Evolutionary conservation across 2,888 invertebrate genomes (phyloP).

Genomic region (Euzetes globulus): DNA sequence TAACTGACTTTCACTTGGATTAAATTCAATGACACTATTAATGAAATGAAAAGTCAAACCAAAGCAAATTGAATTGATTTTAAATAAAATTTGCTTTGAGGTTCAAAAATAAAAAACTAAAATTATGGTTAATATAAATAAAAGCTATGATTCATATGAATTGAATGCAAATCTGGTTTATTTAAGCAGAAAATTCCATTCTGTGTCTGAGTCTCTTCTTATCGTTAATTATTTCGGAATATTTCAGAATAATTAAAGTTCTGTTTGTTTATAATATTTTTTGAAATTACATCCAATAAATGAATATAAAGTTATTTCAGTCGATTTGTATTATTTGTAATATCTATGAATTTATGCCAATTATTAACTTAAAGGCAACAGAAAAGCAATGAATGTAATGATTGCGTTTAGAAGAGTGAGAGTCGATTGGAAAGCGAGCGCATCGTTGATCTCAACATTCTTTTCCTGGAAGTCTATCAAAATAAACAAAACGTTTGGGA

Average conservation of each 20-base stretch:
- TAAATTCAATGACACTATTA: no score
- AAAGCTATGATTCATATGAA: slow-evolving; percentile 2
- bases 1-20: no score
- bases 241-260: slow-evolving; percentile 26
- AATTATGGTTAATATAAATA: background rate
- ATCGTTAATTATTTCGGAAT: slow-evolving; percentile 15
- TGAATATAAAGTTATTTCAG: slow-evolving; percentile 28
- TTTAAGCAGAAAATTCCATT: background rate
- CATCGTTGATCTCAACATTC: slow-evolving; percentile 8
- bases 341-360: slow-evolving; percentile 18
- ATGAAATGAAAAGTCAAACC: no score
- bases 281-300: slow-evolving; percentile 20
- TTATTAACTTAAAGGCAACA: slow-evolving; percentile 24
- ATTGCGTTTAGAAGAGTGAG: background rate
- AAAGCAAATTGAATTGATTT: no score
- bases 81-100: background rate
- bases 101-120: background rate
- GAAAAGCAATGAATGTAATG: slow-evolving; percentile 6
- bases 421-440: slow-evolving; percentile 3
- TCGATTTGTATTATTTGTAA: slow-evolving; percentile 6
- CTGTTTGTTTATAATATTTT: slow-evolving; percentile 13
- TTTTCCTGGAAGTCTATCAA: slow-evolving; percentile 27
- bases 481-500: slow-evolving; percentile 22
- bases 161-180: slow-evolving; percentile 22
- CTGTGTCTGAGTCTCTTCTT: background rate